Base-by-base conservation (phyloP, 2,888 invertebrate species). In the Shargacucullia verbasci region DNA sequence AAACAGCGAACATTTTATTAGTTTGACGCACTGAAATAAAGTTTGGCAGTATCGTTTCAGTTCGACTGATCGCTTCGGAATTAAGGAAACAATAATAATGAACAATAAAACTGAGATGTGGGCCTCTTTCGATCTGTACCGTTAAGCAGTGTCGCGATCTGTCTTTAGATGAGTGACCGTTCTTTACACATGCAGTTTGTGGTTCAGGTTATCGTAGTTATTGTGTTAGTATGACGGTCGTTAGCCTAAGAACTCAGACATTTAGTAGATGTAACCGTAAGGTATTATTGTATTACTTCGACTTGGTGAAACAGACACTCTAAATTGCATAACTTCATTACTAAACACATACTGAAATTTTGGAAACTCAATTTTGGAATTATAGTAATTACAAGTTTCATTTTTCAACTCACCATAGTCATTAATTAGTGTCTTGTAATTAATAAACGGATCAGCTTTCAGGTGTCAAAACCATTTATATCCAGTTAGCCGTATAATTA, bases 361-460 rank as follows among this genome's bases (percentile, higher is more conserved):
- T 4, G 20, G 4, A 20, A 20, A n/a, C n/a, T 20, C 20, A 20
- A 20, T n/a, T n/a, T n/a, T n/a, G n/a, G n/a, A 20, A 20, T 20
- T 20, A 20, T 20, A 3, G 4, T 20, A 20, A 20, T 20, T 3
- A 3, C 2, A 20, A 20, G 20, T 20, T 38, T 37, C n/a, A 55
- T 14, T 27, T 38, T 56, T 20, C 41, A 47, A 12, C 12, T 38
- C 27, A 44, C 10, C 34, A 20, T 13, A 34, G 37, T 20, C 31
- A 33, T 40, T 44, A 55, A 61, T 61, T 48, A 56, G 13, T n/a
- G 14, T 14, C 25, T 20, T 31, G 40, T 58, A 46, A 63, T 58
- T 48, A 41, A 49, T 40, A 33, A 10, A 45, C 33, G 33, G 64
- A 64, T 40, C 39, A 12, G 44, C 45, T 49, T 33, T 40, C 47